Evolutionary conservation across 2,888 invertebrate species (phyloP).

Genomic region (Globia sparganii): DNA sequence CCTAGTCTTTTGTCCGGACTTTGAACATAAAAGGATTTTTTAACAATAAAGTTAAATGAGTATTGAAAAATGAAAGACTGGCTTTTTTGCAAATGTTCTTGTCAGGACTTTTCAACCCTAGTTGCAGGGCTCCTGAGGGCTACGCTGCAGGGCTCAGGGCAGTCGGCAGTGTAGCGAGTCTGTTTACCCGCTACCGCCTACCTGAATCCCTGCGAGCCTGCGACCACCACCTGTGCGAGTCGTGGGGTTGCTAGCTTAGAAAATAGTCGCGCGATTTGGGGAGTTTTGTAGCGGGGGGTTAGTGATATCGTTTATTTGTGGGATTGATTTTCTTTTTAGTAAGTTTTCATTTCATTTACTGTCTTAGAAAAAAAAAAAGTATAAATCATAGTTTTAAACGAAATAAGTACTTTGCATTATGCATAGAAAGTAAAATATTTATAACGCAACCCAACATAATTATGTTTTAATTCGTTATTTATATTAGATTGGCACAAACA

Average conservation of each 20-base stretch:
- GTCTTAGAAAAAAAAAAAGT: no score
- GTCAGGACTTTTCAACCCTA: neutral
- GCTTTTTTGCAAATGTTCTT: neutral
- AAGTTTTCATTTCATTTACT: neutral
- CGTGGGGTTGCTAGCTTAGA: slow-evolving; percentile 62
- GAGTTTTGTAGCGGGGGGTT: slow-evolving; percentile 27
- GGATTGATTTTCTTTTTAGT: no score
- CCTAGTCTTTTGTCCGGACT: neutral
- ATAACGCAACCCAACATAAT: neutral
- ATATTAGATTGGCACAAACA: neutral
- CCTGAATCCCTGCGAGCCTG: slow-evolving; percentile 70
- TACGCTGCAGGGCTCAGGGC: neutral
- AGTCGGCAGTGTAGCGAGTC: slow-evolving; percentile 30
- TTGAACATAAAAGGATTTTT: neutral
- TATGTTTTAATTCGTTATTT: neutral
- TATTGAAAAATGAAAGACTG: neutral
- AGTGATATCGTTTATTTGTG: no score
- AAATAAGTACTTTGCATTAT: neutral
- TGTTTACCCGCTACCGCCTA: slow-evolving; percentile 66
- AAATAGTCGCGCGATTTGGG: slow-evolving; percentile 35
- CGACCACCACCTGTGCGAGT: slow-evolving; percentile 87
- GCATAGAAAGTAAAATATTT: neutral
- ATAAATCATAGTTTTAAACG: neutral
- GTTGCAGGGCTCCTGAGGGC: neutral
- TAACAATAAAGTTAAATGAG: neutral